phyloP scores from a whole-genome alignment of 2,113 vertebrate genomes.

The Pollachius pollachius region DNA sequence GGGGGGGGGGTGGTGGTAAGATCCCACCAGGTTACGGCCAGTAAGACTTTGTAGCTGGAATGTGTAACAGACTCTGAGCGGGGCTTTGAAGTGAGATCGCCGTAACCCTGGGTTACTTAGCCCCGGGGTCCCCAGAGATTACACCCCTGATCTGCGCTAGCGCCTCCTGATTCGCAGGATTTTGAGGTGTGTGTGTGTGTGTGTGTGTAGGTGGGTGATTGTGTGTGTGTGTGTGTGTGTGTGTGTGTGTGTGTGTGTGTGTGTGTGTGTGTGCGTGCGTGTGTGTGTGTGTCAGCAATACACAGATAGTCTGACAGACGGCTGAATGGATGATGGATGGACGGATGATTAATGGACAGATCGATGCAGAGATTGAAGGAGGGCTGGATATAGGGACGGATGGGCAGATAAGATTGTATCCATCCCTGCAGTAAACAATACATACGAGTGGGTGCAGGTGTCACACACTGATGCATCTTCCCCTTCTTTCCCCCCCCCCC shows the following conservation, averaged over 20 bases:
- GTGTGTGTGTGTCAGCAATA: too few species aligned
- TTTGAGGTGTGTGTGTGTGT: conserved; percentile 23
- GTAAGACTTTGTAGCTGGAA: conserved; percentile 47
- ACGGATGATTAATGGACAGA: not conserved
- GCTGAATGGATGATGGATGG: too few species aligned
- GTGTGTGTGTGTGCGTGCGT: not conserved
- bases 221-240: conserved; percentile 8
- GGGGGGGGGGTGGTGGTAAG: not conserved
- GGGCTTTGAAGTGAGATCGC: conserved; percentile 61
- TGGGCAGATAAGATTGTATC: not conserved
- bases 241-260: not conserved
- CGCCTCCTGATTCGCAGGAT: conserved; percentile 46
- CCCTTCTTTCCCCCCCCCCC: not conserved
- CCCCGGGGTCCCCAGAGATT: conserved; percentile 61
- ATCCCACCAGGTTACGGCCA: conserved; percentile 41
- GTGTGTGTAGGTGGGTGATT: conserved; percentile 11
- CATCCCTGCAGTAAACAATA: not conserved
- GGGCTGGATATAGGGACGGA: not conserved
- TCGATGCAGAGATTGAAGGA: not conserved
- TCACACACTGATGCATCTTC: not conserved
- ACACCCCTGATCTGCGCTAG: conserved; percentile 62
- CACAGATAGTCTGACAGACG: too few species aligned
- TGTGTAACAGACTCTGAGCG: conserved; percentile 50
- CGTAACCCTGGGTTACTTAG: conserved; percentile 61
- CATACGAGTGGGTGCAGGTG: conserved; percentile 18